These are phyloP conservation scores for Marronus borbonicus DNA, from an alignment of 2,888 invertebrate species.

Conservation along the genomic window DNA sequence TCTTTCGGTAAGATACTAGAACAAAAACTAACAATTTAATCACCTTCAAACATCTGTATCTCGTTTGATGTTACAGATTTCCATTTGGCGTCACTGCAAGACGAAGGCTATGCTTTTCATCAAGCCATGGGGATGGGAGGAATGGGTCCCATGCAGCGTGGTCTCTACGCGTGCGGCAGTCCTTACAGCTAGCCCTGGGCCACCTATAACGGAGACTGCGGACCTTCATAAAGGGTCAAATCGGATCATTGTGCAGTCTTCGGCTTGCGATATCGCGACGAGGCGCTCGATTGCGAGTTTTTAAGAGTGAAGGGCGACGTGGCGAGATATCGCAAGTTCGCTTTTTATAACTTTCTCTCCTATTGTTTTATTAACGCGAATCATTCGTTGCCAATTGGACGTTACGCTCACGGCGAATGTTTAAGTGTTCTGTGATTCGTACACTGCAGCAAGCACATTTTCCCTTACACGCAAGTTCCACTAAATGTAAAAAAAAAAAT, in stretches of 20 bases:
- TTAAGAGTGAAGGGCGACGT: constrained; percentile 52
- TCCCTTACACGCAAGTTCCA: constrained; percentile 30
- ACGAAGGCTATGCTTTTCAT: constrained; percentile 73
- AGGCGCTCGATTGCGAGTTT: constrained; percentile 53
- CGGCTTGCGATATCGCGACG: constrained; percentile 67
- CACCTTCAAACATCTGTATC: constrained; percentile 49
- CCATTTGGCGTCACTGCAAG: constrained; percentile 72
- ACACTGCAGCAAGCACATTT: constrained; percentile 38
- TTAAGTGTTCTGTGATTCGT: constrained; percentile 49
- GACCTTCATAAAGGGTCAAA: constrained; percentile 66
- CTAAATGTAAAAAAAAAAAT: constrained; percentile 24
- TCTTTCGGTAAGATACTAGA: constrained; percentile 8
- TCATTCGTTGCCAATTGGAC: constrained; percentile 63
- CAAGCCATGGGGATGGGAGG: constrained; percentile 73
- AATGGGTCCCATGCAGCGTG: constrained; percentile 72
- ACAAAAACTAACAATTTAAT: constrained; percentile 13
- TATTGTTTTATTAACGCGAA: constrained; percentile 30
- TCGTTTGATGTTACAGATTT: constrained; percentile 69
- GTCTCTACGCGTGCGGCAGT: constrained; percentile 72
- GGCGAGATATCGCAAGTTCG: constrained; percentile 63
- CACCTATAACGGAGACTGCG: constrained; percentile 72
- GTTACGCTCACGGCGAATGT: constrained; percentile 54
- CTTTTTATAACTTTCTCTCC: constrained; percentile 16
- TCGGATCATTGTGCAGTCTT: constrained; percentile 69
- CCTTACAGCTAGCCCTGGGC: constrained; percentile 74